Base-by-base conservation (phyloP, 2,888 invertebrate species). In the Hylaea fasciaria region DNA sequence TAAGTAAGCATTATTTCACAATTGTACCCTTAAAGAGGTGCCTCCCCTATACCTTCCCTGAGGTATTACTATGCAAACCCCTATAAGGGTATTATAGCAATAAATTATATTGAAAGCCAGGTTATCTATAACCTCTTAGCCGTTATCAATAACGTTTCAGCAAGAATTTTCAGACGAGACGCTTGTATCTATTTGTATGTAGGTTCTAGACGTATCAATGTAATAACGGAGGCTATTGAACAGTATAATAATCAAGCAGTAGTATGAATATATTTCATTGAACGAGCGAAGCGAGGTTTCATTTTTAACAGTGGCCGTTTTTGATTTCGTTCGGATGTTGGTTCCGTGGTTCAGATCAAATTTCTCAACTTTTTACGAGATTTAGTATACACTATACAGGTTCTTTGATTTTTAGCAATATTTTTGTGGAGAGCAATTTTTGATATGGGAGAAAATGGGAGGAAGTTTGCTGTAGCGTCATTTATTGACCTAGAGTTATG, bases 51-150 rank as follows among this genome's bases (percentile, higher is more conserved):
- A 45, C 49, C 45, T 46, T 57, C 46, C 32, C 51, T 29, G 22
- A 50, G 45, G 54, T 32, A 46, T 55, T 45, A 51, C 46, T 45
- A 60, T 55, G 54, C 45, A 46, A 60, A 54, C 35, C 54, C 48
- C 44, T 48, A 9, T 29, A 51, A 50, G 49, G 53, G 49, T 59
- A 59, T 59, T 59, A 53, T 49, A 54, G 7, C 59, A 54, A 55
- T 66, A 55, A 55, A 63, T 63, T 54, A 55, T 50, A 47, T 61
- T 28, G 44, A 8, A 22, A 48, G 52, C 53, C 49, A 54, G 60
- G 66, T 73, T 73, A 78, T 77, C 75, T 73, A 75, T 77, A 78
- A 71, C 71, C 68, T 74, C 73, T 73, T 74, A 48, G 68, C 69
- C 70, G 66, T 73, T 73, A 78, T 77, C 75, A 74, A 75, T 77